These are phyloP conservation scores for Cinclus cinclus DNA, from an alignment of 2,113 vertebrate genomes.

Conservation along the genomic window DNA sequence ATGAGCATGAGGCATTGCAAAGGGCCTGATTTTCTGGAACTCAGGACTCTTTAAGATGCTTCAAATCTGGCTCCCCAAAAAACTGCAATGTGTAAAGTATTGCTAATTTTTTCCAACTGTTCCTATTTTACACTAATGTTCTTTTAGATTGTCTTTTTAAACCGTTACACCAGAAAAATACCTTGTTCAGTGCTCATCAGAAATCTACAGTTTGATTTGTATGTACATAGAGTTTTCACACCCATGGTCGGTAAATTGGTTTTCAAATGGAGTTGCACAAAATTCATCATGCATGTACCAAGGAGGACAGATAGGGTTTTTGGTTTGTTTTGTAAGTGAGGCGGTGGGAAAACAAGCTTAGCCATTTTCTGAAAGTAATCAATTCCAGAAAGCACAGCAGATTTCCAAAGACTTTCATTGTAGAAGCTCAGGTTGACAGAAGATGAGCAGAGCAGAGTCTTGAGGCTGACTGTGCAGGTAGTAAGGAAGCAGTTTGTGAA, in stretches of 20 bases:
- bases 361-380: background rate
- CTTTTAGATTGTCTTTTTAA: background rate
- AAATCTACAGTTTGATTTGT: background rate
- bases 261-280: background rate
- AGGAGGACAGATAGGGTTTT: background rate
- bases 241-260: background rate
- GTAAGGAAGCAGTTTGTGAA: slow-evolving; percentile 1
- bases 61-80: background rate
- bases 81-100: background rate
- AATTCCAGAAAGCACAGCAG: background rate
- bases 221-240: background rate
- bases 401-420: background rate
- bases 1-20: background rate
- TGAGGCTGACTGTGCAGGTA: background rate
- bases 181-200: background rate
- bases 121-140: background rate
- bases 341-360: background rate
- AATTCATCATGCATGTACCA: background rate
- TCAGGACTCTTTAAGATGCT: background rate
- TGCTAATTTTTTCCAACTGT: background rate
- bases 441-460: background rate
- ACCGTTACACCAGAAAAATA: background rate
- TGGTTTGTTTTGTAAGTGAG: background rate
- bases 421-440: background rate
- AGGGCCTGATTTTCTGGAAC: background rate